Conservation (phyloP, 2,888 invertebrate species). For the Zhuqinia jingwanae region DNA sequence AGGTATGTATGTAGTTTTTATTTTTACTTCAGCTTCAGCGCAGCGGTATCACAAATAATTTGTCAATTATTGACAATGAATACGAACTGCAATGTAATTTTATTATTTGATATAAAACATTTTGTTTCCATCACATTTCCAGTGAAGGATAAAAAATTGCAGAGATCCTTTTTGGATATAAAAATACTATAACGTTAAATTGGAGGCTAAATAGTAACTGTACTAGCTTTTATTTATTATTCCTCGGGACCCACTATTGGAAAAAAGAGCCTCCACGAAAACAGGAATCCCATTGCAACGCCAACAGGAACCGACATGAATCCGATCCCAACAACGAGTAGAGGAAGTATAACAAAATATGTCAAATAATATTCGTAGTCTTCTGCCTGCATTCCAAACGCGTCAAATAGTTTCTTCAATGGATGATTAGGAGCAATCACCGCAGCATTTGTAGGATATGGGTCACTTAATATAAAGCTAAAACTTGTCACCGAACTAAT, state of each 20-base stretch:
- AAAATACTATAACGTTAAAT: too few relatives aligned
- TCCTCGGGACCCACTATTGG: too few relatives aligned
- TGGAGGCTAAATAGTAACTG: too few relatives aligned
- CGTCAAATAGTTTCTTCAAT: slow-evolving; percentile 31
- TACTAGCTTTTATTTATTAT: too few relatives aligned
- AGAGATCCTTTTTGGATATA: neutral
- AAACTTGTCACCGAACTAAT: neutral
- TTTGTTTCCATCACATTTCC: slow-evolving; percentile 35
- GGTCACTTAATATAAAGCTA: slow-evolving; percentile 38
- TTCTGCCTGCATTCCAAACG: slow-evolving; percentile 39
- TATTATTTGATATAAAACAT: slow-evolving; percentile 11
- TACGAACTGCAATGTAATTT: neutral
- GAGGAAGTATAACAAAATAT: slow-evolving; percentile 63
- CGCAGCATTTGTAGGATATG: slow-evolving; percentile 26
- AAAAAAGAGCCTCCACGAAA: slow-evolving; percentile 52
- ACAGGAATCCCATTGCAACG: slow-evolving; percentile 61
- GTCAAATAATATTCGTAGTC: slow-evolving; percentile 64
- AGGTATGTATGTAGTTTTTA: neutral
- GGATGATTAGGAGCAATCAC: slow-evolving; percentile 15
- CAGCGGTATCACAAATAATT: too few relatives aligned
- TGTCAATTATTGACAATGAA: neutral
- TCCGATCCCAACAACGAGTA: slow-evolving; percentile 54
- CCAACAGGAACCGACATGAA: slow-evolving; percentile 63
- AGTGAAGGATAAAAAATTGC: neutral
- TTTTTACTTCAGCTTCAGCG: too few relatives aligned